Evolutionary conservation across 2,797 vertebrate species (phyloP).

Genomic region (Diceros bicornis): DNA sequence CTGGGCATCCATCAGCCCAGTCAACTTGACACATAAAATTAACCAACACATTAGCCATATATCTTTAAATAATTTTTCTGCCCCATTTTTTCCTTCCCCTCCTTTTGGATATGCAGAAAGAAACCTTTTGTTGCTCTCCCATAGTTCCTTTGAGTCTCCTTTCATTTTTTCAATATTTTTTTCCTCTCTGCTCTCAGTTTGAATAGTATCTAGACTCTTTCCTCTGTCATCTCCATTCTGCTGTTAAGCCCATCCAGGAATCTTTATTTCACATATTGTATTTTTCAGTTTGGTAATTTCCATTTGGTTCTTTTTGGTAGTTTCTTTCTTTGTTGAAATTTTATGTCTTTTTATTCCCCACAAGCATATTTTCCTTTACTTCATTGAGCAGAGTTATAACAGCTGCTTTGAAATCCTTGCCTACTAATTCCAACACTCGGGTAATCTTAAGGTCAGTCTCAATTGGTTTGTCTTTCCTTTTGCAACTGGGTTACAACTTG

Average conservation of each 20-base stretch:
- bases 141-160: background rate
- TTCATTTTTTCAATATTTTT: background rate
- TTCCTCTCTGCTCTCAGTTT: background rate
- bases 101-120: background rate
- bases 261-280: background rate
- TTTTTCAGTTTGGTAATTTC: background rate
- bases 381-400: background rate
- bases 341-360: background rate
- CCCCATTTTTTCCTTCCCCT: background rate
- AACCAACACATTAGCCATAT: background rate
- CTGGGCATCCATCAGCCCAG: background rate
- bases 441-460: background rate
- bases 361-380: background rate
- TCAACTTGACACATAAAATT: background rate
- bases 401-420: background rate
- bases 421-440: background rate
- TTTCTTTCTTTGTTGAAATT: background rate
- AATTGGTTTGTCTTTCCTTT: constrained; percentile 12
- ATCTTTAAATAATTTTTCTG: background rate
- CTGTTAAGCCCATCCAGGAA: background rate
- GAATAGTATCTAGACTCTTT: background rate
- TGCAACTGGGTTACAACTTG: background rate
- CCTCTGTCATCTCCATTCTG: background rate
- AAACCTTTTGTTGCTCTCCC: background rate
- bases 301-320: background rate